phyloP scores from a whole-genome alignment of 2,888 invertebrate genomes.

The Nephrotoma appendiculata region DNA sequence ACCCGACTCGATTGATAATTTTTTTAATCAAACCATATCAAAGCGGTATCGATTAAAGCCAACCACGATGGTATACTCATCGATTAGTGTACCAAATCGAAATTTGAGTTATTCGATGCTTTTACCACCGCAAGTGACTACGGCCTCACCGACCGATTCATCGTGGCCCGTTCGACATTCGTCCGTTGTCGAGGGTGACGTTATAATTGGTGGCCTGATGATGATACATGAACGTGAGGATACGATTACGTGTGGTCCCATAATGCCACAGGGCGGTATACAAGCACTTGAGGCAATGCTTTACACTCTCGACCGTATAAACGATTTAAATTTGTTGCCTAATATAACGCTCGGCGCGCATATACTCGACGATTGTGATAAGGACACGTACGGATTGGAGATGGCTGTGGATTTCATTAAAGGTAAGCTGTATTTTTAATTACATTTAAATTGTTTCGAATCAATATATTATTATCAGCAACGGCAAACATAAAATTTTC shows the following conservation, averaged over 20 bases:
- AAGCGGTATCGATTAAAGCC: neutral
- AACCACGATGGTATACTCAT: neutral
- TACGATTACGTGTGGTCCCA: conserved; percentile 73
- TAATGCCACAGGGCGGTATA: conserved; percentile 87
- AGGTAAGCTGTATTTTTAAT: conserved; percentile 44
- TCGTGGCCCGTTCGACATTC: conserved; percentile 74
- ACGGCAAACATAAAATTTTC: too few relatives aligned
- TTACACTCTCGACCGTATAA: conserved; percentile 72
- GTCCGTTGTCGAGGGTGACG: conserved; percentile 74
- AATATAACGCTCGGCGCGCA: conserved; percentile 74
- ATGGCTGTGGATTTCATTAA: conserved; percentile 95
- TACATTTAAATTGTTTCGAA: neutral
- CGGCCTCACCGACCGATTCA: neutral
- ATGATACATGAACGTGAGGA: conserved; percentile 91
- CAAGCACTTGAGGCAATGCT: conserved; percentile 87
- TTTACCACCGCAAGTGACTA: neutral
- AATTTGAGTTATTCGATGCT: neutral
- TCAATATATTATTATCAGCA: too few relatives aligned
- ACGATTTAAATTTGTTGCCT: conserved; percentile 50
- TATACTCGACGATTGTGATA: conserved; percentile 87
- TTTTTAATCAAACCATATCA: neutral
- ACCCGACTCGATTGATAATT: neutral
- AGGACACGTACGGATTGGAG: conserved; percentile 88
- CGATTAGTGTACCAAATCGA: neutral
- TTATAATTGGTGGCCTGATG: conserved; percentile 83